phyloP scores from a whole-genome alignment of 1,140 invertebrate genomes.

The Philaenus spumarius region DNA sequence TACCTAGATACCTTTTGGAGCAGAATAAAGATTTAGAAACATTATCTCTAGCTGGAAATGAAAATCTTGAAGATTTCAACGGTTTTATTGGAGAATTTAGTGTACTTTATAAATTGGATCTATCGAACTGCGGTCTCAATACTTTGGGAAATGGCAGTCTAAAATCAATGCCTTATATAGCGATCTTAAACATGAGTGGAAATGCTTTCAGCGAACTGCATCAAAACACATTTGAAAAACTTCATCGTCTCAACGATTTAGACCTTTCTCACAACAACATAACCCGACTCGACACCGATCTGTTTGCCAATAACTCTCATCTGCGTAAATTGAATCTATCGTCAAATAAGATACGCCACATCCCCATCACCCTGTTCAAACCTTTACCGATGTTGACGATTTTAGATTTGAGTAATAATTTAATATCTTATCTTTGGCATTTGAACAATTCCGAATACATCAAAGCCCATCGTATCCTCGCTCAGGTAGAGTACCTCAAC shows the following conservation, averaged over 20 bases:
- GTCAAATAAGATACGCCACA: slow-evolving; percentile 55
- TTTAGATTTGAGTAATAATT: slow-evolving; percentile 58
- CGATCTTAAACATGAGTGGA: slow-evolving; percentile 52
- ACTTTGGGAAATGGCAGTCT: slow-evolving; percentile 52
- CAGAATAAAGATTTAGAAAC: slow-evolving; percentile 58
- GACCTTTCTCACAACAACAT: slow-evolving; percentile 63
- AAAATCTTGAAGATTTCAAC: slow-evolving; percentile 50
- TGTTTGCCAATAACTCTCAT: slow-evolving; percentile 53
- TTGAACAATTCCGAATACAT: slow-evolving; percentile 42
- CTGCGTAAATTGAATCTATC: slow-evolving; percentile 59
- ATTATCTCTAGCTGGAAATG: slow-evolving; percentile 58
- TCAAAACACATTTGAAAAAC: slow-evolving; percentile 40
- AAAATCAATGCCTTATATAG: slow-evolving; percentile 55
- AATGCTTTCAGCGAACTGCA: slow-evolving; percentile 39
- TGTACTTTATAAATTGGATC: slow-evolving; percentile 54
- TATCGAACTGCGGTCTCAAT: slow-evolving; percentile 57
- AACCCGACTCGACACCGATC: slow-evolving; percentile 45
- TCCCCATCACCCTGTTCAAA: slow-evolving; percentile 58
- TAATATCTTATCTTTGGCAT: slow-evolving; percentile 55
- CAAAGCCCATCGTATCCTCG: slow-evolving; percentile 45
- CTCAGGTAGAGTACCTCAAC: slow-evolving; percentile 29
- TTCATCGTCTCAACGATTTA: slow-evolving; percentile 52
- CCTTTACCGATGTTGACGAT: slow-evolving; percentile 45
- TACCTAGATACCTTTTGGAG: slow-evolving; percentile 55
- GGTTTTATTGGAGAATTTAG: slow-evolving; percentile 49